Evolutionary conservation across 2,888 invertebrate genomes (phyloP).

Genomic region (Sminthurides aquaticus): DNA sequence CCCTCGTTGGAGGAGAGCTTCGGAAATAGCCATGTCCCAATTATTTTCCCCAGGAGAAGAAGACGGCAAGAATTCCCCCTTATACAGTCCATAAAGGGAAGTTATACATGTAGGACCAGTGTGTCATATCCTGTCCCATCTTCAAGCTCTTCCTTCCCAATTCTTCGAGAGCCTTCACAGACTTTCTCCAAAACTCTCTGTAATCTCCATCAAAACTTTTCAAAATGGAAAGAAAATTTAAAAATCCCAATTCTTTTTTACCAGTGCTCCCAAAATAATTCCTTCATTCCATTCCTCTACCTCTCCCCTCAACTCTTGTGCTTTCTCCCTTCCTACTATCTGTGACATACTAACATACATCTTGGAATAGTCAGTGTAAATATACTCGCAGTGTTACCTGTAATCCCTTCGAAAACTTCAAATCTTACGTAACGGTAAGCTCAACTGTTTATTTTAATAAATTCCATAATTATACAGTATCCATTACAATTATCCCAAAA

Average conservation of each 20-base stretch:
- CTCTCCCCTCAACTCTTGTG: background rate
- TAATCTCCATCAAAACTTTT: too few relatives aligned
- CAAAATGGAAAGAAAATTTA: too few relatives aligned
- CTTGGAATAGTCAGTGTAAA: background rate
- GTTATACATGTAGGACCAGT: background rate
- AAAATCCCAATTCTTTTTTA: too few relatives aligned
- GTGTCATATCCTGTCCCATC: slow-evolving; percentile 3
- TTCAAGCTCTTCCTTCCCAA: background rate
- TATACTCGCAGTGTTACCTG: background rate
- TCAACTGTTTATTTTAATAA: too few relatives aligned
- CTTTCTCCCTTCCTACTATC: background rate
- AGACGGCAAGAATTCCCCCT: background rate
- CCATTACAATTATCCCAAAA: too few relatives aligned
- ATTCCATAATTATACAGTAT: too few relatives aligned
- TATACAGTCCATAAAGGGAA: background rate
- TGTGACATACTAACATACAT: background rate
- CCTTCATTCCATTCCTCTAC: background rate
- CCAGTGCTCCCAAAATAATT: background rate
- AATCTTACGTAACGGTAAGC: background rate
- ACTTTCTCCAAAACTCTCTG: too few relatives aligned
- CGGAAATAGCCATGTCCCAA: slow-evolving; percentile 14
- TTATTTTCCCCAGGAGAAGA: background rate
- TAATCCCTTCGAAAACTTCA: background rate
- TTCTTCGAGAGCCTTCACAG: too few relatives aligned
- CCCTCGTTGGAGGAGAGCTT: background rate